phyloP scores from a whole-genome alignment of 2,113 vertebrate species.

The Eidolon helvum region DNA sequence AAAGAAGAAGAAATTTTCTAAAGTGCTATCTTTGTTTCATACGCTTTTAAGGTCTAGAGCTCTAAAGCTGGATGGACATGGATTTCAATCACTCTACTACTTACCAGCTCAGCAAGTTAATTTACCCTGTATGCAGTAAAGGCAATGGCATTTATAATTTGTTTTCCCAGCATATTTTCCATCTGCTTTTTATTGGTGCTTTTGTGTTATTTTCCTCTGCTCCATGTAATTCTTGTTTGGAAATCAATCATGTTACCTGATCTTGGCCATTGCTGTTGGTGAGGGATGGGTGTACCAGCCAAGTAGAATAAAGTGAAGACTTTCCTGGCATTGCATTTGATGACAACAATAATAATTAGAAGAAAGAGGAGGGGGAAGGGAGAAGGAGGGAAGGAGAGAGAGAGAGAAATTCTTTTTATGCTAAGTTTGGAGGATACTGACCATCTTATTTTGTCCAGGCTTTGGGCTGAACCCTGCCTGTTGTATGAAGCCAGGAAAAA shows the following conservation, averaged over 20 bases:
- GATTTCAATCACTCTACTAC: background rate
- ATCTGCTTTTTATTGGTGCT: background rate
- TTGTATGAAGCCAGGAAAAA: background rate
- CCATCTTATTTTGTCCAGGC: background rate
- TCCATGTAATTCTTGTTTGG: background rate
- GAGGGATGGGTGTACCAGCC: background rate
- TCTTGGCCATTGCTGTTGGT: background rate
- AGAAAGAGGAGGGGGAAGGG: background rate
- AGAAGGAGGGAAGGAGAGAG: background rate
- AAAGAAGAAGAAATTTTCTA: background rate
- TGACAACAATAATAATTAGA: background rate
- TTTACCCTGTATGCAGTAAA: background rate
- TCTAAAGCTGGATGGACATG: background rate
- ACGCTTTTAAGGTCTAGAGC: background rate
- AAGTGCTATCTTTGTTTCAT: background rate
- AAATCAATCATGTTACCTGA: background rate
- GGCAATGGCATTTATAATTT: background rate
- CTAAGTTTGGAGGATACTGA: background rate
- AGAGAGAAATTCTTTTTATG: background rate
- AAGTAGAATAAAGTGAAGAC: background rate
- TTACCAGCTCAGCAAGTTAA: slow-evolving; percentile 10
- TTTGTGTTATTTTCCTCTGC: background rate
- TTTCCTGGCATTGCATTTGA: background rate
- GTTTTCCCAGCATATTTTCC: background rate
- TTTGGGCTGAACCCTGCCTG: background rate